Percentiles rank a stretch among this genome's conserved stretches.
Conservation (phyloP, 2,113 vertebrate species). For the Lipophrys pholis region DNA sequence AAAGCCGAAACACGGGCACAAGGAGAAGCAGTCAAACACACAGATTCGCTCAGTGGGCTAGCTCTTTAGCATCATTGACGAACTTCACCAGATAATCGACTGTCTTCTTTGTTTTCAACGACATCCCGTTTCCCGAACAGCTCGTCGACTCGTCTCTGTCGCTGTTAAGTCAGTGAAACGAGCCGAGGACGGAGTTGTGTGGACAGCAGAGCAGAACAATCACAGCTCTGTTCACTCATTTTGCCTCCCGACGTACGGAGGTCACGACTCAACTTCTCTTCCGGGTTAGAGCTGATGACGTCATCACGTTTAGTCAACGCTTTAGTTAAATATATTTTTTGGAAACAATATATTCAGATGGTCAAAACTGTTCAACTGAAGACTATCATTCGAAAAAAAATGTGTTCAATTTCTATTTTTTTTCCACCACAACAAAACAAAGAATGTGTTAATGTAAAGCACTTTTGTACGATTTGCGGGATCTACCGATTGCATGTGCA, state of each 20-base stretch:
- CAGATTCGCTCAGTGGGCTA: not conserved
- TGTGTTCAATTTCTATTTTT: no score
- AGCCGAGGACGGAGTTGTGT: not conserved
- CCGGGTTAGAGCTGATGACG: constrained; percentile 43
- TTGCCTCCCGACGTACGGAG: constrained; percentile 19
- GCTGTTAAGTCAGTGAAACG: not conserved
- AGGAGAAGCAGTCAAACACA: not conserved
- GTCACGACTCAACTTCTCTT: constrained; percentile 21
- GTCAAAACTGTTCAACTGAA: no score
- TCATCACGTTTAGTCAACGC: constrained; percentile 10
- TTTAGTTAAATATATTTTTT: no score
- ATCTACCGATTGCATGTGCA: no score
- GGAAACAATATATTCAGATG: no score
- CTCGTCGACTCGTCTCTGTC: fast-evolving
- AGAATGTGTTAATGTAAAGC: no score
- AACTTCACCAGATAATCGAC: not conserved
- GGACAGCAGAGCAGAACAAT: constrained; percentile 48
- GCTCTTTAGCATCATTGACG: constrained; percentile 19
- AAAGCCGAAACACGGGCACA: not conserved
- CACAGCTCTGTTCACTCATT: constrained; percentile 64
- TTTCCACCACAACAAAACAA: no score
- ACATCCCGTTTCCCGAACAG: not conserved
- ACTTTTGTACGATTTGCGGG: no score
- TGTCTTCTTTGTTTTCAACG: not conserved
- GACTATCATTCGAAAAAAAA: no score